A percentile compares a stretch with the other conserved stretches of the same genome.
phyloP scores from a whole-genome alignment of 2,113 vertebrate genomes.

The Chelonoidis abingdonii region DNA sequence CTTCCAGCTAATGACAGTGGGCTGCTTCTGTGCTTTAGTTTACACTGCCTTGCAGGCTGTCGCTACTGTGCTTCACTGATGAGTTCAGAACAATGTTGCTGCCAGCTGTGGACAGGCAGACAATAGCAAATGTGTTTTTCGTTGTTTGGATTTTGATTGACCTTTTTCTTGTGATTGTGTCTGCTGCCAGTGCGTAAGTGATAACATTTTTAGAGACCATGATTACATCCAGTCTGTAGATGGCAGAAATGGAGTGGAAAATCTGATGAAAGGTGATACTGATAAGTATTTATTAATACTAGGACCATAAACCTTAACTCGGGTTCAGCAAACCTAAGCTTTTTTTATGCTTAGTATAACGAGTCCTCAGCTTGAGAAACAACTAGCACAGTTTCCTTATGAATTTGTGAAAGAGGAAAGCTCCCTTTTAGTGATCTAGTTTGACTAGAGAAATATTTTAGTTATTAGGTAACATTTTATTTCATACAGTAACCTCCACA shows the following conservation, averaged over 20 bases:
- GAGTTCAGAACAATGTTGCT: background rate
- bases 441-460: background rate
- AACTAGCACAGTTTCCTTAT: background rate
- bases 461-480: background rate
- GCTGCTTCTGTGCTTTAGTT: background rate
- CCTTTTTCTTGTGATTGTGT: background rate
- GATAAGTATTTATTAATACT: background rate
- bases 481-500: background rate
- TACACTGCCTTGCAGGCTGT: background rate
- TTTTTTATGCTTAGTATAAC: background rate
- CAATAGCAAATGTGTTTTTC: background rate
- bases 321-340: background rate
- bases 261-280: background rate
- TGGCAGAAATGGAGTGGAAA: background rate
- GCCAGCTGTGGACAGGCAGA: background rate
- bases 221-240: background rate
- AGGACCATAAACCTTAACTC: background rate
- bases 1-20: background rate
- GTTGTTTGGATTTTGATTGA: background rate
- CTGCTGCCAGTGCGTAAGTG: background rate
- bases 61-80: background rate
- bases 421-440: background rate
- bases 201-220: background rate
- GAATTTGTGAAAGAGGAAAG: background rate
- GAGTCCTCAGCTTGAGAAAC: background rate